phyloP scores from a whole-genome alignment of 2,113 vertebrate genomes.

The Macrotus californicus region DNA sequence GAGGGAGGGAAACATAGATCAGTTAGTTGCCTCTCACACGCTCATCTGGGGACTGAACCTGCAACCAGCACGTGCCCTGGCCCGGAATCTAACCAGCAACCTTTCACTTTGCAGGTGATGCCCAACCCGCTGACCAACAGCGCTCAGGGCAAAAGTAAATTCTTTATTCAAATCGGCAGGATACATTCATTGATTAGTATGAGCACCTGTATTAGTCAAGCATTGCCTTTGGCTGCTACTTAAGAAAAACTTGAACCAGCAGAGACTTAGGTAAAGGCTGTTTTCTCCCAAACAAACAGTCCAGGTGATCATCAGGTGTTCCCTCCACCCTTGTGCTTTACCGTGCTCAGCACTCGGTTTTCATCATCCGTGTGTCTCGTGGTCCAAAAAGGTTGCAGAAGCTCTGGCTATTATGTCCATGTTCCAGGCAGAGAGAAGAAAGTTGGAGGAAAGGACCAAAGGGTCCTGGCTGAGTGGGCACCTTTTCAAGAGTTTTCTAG shows the following conservation, averaged over 20 bases:
- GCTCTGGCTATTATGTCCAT: background rate
- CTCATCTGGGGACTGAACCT: no score
- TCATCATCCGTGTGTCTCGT: background rate
- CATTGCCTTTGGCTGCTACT: background rate
- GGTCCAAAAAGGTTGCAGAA: background rate
- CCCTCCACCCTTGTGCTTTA: background rate
- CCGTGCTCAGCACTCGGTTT: background rate
- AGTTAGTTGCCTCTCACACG: no score
- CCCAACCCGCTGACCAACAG: no score
- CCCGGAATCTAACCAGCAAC: no score
- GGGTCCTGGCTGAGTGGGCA: background rate
- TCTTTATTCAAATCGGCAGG: background rate
- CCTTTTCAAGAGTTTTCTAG: background rate
- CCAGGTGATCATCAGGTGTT: background rate
- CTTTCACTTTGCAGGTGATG: no score
- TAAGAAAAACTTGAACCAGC: background rate
- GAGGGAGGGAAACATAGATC: no score
- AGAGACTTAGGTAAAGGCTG: background rate
- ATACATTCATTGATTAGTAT: background rate
- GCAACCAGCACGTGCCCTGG: no score
- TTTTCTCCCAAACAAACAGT: background rate
- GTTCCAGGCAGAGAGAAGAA: background rate
- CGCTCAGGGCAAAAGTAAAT: background rate
- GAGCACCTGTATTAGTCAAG: background rate
- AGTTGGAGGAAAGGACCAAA: background rate